These are phyloP conservation scores for Austrofundulus limnaeus DNA, from an alignment of 2,113 vertebrate species.

Conservation along the genomic window DNA sequence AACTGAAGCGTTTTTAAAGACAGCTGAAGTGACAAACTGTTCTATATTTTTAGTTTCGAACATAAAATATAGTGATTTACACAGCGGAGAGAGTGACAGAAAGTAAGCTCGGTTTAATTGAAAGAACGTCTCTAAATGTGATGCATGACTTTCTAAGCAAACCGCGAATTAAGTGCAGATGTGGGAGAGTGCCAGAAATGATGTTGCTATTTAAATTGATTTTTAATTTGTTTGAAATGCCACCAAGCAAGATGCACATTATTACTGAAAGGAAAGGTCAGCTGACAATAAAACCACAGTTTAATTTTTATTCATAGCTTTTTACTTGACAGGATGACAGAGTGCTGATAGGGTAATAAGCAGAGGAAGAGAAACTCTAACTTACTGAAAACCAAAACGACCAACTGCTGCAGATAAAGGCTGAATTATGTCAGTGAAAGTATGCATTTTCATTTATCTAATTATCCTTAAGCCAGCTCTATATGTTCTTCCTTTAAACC, in stretches of 20 bases:
- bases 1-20: no score
- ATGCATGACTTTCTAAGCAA: background rate
- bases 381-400: background rate
- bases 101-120: no score
- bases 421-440: background rate
- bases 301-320: background rate
- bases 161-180: conserved; percentile 1
- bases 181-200: conserved; percentile 1
- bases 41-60: no score
- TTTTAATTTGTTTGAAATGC: conserved; percentile 33
- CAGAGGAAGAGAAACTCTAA: conserved; percentile 37
- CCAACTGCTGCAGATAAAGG: background rate
- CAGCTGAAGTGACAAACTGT: no score
- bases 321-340: conserved; percentile 1
- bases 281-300: background rate
- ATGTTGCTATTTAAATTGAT: conserved; percentile 21
- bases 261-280: conserved; percentile 16
- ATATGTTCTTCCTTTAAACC: no score
- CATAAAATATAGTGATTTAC: no score
- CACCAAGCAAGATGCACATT: conserved; percentile 21
- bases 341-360: conserved; percentile 12
- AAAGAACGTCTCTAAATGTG: background rate
- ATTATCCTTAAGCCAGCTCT: no score
- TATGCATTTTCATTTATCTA: no score
- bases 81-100: no score